A percentile compares a stretch with the other conserved stretches of the same genome.
Conservation (phyloP, 2,888 invertebrate species). For the Leuctra nigra region DNA sequence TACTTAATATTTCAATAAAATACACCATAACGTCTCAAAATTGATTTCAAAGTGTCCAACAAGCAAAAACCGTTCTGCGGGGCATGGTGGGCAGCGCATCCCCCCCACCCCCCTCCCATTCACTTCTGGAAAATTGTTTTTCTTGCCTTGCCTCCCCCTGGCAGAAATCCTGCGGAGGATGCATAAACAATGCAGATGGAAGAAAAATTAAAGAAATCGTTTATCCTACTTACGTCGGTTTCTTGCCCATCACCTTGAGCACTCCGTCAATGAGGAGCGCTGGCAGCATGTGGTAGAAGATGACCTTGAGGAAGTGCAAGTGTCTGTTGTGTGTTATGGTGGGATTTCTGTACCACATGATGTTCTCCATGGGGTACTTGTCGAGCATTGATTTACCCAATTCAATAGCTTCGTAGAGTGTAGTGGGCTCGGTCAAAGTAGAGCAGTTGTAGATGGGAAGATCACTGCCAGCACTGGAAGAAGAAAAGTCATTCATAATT, state of each 20-base stretch:
- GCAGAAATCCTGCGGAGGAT: too few relatives aligned
- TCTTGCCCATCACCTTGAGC: constrained; percentile 50
- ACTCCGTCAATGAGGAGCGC: constrained; percentile 53
- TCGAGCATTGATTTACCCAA: background rate
- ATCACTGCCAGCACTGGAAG: background rate
- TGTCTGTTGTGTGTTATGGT: background rate
- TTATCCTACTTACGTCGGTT: constrained; percentile 49
- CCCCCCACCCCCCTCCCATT: too few relatives aligned
- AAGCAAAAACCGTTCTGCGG: too few relatives aligned
- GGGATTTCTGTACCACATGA: background rate
- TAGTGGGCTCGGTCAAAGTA: background rate
- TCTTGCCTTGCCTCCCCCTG: too few relatives aligned
- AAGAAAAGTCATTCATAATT: background rate
- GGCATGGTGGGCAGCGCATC: too few relatives aligned
- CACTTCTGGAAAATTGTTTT: too few relatives aligned
- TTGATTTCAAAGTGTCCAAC: too few relatives aligned
- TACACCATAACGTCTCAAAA: too few relatives aligned
- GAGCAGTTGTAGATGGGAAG: background rate
- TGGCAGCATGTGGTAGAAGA: constrained; percentile 55
- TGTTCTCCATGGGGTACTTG: background rate
- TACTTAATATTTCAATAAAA: too few relatives aligned
- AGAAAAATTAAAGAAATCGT: too few relatives aligned
- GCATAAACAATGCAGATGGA: too few relatives aligned
- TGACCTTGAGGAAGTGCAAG: constrained; percentile 33
- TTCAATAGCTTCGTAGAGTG: background rate